phyloP scores from a whole-genome alignment of 35 echinoderm and acorn worm genomes.

The Nesometra sesokonis region DNA sequence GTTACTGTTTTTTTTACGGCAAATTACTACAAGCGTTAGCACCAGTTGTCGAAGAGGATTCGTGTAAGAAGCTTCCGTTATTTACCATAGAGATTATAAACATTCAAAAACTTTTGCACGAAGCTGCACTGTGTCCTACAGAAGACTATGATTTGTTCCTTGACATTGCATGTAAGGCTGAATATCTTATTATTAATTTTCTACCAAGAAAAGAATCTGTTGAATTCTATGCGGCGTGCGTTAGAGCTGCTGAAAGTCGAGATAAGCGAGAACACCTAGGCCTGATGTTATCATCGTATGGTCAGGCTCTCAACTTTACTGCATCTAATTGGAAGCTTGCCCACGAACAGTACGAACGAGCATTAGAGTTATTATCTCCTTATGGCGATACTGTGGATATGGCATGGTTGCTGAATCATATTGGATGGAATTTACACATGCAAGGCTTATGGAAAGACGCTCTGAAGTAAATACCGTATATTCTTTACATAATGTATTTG shows the following conservation, averaged over 20 bases:
- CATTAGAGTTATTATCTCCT: background rate
- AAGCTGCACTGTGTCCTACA: background rate
- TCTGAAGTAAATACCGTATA: background rate
- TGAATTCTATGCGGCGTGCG: conserved; percentile 11
- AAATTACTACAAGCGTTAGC: background rate
- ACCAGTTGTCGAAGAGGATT: background rate
- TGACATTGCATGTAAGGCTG: conserved; percentile 26
- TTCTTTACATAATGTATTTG: background rate
- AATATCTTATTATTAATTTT: conserved; percentile 24
- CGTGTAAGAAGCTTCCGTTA: conserved; percentile 2
- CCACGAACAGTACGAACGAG: background rate
- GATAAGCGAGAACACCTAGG: background rate
- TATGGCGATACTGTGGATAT: conserved; percentile 13
- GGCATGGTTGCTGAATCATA: conserved; percentile 22
- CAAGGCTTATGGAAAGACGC: background rate
- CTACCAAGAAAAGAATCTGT: conserved; percentile 15
- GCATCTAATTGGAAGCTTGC: background rate
- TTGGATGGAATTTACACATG: conserved; percentile 11
- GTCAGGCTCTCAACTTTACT: conserved; percentile 6
- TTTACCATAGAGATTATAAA: conserved; percentile 8
- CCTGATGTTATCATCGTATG: conserved; percentile 12
- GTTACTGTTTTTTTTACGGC: conserved; percentile 16
- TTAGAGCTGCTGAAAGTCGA: background rate
- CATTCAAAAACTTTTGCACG: conserved; percentile 8
- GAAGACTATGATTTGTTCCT: conserved; percentile 27